Conservation (phyloP, 1,140 invertebrate species). For the Akabosia matsudoensis region DNA sequence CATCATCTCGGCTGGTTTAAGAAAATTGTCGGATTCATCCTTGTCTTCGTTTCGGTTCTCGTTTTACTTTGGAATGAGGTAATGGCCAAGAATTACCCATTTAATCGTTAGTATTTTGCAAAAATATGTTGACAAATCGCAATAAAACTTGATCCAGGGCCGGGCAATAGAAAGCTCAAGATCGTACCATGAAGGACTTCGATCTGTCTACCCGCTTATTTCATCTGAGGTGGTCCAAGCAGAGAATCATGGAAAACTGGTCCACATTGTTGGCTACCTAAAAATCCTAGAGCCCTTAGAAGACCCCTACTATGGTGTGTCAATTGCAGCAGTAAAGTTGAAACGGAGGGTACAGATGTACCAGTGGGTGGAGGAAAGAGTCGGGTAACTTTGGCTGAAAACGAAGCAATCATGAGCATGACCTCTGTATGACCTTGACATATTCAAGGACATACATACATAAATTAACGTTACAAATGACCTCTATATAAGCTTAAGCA, state of each 20-base stretch:
- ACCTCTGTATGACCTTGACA: not conserved
- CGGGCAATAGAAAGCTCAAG: slow-evolving; percentile 66
- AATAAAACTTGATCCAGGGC: slow-evolving; percentile 55
- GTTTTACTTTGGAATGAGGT: slow-evolving; percentile 74
- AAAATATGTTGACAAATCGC: too few species aligned
- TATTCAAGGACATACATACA: not conserved
- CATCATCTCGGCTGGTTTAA: slow-evolving; percentile 43
- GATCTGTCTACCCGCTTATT: slow-evolving; percentile 59
- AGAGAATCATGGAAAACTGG: slow-evolving; percentile 68
- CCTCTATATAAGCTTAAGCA: too few species aligned
- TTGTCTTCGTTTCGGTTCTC: slow-evolving; percentile 50
- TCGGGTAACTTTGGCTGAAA: slow-evolving; percentile 51
- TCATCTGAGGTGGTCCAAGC: slow-evolving; percentile 56
- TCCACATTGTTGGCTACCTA: slow-evolving; percentile 71
- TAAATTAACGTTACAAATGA: too few species aligned
- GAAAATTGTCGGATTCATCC: slow-evolving; percentile 39
- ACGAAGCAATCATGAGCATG: slow-evolving; percentile 28
- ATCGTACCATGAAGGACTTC: slow-evolving; percentile 67
- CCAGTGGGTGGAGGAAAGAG: slow-evolving; percentile 80
- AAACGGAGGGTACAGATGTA: slow-evolving; percentile 81
- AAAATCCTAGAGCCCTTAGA: slow-evolving; percentile 72
- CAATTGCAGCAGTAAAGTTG: slow-evolving; percentile 68
- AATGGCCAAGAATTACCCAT: slow-evolving; percentile 39
- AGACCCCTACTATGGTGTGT: slow-evolving; percentile 74
- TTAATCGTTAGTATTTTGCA: not conserved